Conservation (phyloP, 2,888 invertebrate genomes). For the Icerya purchasi region DNA sequence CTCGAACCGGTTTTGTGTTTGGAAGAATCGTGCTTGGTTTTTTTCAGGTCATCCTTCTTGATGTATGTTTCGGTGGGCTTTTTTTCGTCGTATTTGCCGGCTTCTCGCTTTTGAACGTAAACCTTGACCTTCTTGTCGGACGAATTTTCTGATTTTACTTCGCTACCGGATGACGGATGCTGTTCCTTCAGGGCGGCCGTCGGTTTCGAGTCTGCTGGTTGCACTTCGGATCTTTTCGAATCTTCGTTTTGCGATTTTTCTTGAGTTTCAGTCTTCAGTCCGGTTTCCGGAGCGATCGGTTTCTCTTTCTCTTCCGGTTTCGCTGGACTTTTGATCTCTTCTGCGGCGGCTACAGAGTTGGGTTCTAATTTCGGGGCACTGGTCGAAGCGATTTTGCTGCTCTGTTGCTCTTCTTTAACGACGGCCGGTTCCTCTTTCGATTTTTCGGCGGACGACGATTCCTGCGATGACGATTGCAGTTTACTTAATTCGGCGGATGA, state of each 20-base stretch:
- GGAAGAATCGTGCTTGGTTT: not conserved
- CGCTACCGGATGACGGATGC: conserved; percentile 12
- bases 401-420: not conserved
- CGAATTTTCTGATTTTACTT: conserved; percentile 12
- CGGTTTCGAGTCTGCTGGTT: not conserved
- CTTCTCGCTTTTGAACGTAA: conserved; percentile 17
- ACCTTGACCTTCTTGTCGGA: conserved; percentile 14
- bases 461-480: not conserved
- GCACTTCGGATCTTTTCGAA: conserved; percentile 13
- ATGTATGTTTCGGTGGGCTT: conserved; percentile 9
- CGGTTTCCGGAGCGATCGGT: conserved; percentile 8
- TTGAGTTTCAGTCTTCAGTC: conserved; percentile 16
- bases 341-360: conserved; percentile 1
- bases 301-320: conserved; percentile 10
- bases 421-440: not conserved
- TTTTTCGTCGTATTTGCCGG: conserved; percentile 17
- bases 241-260: conserved; percentile 17
- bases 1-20: conserved; percentile 3
- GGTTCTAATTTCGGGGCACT: not conserved
- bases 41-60: conserved; percentile 7
- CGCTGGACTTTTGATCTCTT: conserved; percentile 10
- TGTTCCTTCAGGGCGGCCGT: conserved; percentile 13
- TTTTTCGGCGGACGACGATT: not conserved
- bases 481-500: not conserved
- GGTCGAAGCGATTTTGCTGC: not conserved